Evolutionary conservation across 2,888 invertebrate species (phyloP).

Genomic region (Phengaris arion): DNA sequence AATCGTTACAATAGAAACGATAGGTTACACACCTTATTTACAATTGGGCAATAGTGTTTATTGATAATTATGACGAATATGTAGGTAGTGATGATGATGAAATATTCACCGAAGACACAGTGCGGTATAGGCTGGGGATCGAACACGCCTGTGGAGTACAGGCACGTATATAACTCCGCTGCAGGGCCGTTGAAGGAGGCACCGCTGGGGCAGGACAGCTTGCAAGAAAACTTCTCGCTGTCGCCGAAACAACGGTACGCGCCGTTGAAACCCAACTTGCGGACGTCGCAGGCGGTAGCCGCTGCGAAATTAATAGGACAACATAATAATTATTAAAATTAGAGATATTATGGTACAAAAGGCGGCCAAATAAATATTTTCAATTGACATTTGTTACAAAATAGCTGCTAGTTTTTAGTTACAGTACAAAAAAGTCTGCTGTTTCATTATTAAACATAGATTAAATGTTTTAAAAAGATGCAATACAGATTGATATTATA

Average conservation of each 20-base stretch:
- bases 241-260: conserved; percentile 85
- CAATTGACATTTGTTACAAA: too few species aligned
- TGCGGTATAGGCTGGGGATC: conserved; percentile 85
- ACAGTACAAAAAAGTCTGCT: too few species aligned
- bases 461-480: too few species aligned
- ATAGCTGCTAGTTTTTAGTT: too few species aligned
- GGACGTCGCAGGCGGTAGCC: conserved; percentile 78
- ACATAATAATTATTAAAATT: background rate
- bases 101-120: conserved; percentile 81
- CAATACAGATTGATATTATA: too few species aligned
- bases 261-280: conserved; percentile 86
- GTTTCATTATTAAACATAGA: too few species aligned
- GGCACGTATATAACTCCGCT: conserved; percentile 82
- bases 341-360: too few species aligned
- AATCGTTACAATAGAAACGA: too few species aligned
- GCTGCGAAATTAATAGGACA: conserved; percentile 57
- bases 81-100: background rate
- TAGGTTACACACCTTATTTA: too few species aligned
- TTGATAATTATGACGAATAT: too few species aligned
- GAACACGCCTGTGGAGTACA: conserved; percentile 82
- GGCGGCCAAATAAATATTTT: too few species aligned
- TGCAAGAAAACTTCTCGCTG: conserved; percentile 81
- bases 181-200: conserved; percentile 81
- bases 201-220: conserved; percentile 83
- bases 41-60: too few species aligned